Percentiles rank a stretch among this genome's conserved stretches.
Evolutionary conservation across 1,140 invertebrate genomes (phyloP).

Genomic region (Coptotermes formosanus): DNA sequence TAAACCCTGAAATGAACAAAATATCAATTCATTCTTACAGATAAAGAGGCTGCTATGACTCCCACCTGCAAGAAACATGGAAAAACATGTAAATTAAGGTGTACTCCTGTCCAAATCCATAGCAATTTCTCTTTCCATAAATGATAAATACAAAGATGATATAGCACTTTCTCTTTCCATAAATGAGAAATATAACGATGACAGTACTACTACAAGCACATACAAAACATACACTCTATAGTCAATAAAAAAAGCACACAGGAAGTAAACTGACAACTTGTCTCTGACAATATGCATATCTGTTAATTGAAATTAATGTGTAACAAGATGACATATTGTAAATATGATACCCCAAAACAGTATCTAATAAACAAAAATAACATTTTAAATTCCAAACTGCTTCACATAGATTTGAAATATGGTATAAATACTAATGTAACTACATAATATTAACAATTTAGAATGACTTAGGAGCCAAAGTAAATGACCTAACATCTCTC

Average conservation of each 20-base stretch:
- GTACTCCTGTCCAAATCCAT: neutral
- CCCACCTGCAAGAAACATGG: neutral
- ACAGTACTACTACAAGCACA: neutral
- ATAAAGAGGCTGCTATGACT: neutral
- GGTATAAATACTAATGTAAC: slow-evolving; percentile 4
- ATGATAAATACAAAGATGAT: neutral
- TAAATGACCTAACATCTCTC: neutral
- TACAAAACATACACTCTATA: neutral
- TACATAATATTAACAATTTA: neutral
- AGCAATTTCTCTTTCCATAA: slow-evolving; percentile 4
- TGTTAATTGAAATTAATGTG: neutral
- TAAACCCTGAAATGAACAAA: neutral
- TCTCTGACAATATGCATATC: neutral
- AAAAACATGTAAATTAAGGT: neutral
- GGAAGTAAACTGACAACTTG: neutral
- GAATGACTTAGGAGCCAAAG: neutral
- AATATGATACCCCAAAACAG: neutral
- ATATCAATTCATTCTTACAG: neutral
- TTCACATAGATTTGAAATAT: slow-evolving; percentile 6
- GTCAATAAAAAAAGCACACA: neutral
- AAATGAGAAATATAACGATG: neutral
- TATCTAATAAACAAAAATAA: neutral
- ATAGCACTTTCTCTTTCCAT: slow-evolving; percentile 9
- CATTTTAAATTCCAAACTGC: slow-evolving; percentile 9
- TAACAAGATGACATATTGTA: neutral